These are phyloP conservation scores for Falco novaeseelandiae DNA, from an alignment of 2,797 vertebrate species.

Conservation along the genomic window DNA sequence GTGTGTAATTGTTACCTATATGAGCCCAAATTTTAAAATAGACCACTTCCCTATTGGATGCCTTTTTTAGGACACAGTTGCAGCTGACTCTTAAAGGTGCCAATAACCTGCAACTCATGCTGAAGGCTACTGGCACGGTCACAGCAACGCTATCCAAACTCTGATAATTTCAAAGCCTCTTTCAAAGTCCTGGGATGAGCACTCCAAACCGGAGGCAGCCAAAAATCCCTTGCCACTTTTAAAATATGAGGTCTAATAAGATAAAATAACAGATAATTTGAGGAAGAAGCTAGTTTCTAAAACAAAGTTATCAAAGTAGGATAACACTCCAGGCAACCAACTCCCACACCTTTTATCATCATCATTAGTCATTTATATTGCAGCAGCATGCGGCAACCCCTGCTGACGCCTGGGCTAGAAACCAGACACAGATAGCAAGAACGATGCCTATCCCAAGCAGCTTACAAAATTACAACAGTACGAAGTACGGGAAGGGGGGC, in stretches of 20 bases:
- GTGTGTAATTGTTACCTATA: slow-evolving; percentile 55
- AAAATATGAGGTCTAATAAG: background rate
- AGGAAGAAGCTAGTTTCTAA: slow-evolving; percentile 27
- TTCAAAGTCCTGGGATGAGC: background rate
- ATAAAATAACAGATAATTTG: slow-evolving; percentile 37
- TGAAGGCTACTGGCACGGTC: slow-evolving; percentile 6
- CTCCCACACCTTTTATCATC: slow-evolving; percentile 67
- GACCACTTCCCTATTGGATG: background rate
- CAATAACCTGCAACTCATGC: background rate
- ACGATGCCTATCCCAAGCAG: background rate
- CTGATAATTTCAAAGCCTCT: background rate
- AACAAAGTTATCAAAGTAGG: slow-evolving; percentile 59
- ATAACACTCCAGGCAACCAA: slow-evolving; percentile 61
- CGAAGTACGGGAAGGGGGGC: background rate
- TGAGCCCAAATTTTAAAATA: slow-evolving; percentile 58
- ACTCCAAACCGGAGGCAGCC: background rate
- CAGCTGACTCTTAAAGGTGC: slow-evolving; percentile 23
- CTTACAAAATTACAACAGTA: slow-evolving; percentile 5
- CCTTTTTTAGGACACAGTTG: background rate
- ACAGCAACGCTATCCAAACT: background rate
- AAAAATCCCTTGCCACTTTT: background rate
- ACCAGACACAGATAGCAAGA: slow-evolving; percentile 45
- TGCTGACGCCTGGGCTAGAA: slow-evolving; percentile 64
- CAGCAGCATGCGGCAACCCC: slow-evolving; percentile 66
- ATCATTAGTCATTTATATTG: slow-evolving; percentile 70